Evolutionary conservation across 1,140 invertebrate species (phyloP).

Genomic region (Ephestia elutella): DNA sequence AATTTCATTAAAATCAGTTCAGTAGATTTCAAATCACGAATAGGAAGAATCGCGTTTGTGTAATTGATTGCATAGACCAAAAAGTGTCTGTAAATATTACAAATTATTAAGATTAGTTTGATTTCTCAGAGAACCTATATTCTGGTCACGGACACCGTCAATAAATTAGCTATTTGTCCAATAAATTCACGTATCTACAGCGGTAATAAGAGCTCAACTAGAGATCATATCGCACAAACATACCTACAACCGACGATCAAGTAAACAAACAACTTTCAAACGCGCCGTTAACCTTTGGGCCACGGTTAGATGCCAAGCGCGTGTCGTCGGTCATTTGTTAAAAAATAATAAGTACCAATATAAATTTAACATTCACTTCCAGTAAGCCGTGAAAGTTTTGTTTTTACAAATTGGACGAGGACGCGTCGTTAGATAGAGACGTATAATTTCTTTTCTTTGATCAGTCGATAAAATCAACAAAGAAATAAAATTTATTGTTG

Average conservation of each 20-base stretch:
- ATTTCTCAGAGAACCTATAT: no score
- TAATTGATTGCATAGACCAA: no score
- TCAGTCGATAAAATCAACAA: no score
- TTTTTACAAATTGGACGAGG: not conserved
- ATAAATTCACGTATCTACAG: not conserved
- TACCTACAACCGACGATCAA: not conserved
- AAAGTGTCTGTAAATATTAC: no score
- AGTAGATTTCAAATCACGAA: no score
- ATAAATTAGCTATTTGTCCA: not conserved
- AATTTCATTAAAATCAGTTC: no score
- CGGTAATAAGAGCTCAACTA: not conserved
- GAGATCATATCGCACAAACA: not conserved
- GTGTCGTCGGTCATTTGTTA: not conserved
- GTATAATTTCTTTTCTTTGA: no score
- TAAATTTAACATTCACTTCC: not conserved
- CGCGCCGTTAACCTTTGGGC: not conserved
- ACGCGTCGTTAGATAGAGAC: no score
- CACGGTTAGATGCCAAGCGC: not conserved
- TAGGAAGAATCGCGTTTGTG: no score
- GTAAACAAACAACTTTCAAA: not conserved
- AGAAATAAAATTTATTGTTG: no score
- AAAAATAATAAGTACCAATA: not conserved
- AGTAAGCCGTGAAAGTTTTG: not conserved
- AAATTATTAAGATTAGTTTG: no score
- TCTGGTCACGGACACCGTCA: no score